Evolutionary conservation across 2,888 invertebrate species (phyloP).

Genomic region (Platerodrilus igneus): DNA sequence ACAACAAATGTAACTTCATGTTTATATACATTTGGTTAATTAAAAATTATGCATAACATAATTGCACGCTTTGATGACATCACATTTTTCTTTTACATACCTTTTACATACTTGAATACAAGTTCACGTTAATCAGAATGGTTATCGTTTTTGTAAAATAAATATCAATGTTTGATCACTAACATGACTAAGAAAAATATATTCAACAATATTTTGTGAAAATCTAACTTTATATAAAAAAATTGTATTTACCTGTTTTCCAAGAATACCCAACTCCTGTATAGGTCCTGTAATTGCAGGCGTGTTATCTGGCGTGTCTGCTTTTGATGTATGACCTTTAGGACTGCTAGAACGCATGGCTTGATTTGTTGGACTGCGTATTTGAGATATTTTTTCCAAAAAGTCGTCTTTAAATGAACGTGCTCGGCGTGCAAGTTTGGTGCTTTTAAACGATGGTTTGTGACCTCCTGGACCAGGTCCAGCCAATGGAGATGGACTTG

Average conservation of each 20-base stretch:
- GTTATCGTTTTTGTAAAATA: no score
- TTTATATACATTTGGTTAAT: no score
- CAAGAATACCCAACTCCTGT: constrained; percentile 32
- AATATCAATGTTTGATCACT: no score
- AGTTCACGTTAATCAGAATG: no score
- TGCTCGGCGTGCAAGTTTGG: constrained; percentile 80
- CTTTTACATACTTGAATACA: no score
- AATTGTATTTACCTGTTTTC: constrained; percentile 32
- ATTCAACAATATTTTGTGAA: constrained; percentile 2
- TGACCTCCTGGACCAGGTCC: constrained; percentile 59
- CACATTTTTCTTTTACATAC: no score
- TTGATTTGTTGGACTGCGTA: constrained; percentile 68
- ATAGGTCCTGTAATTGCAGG: constrained; percentile 37
- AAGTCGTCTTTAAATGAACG: constrained; percentile 91
- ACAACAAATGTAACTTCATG: no score
- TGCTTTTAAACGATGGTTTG: constrained; percentile 74
- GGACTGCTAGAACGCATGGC: constrained; percentile 45
- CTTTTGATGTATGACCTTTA: constrained; percentile 46
- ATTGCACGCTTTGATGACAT: no score
- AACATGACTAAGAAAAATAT: no score
- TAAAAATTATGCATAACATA: no score
- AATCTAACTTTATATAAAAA: neutral
- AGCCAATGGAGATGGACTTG: constrained; percentile 40
- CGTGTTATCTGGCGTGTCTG: constrained; percentile 49
- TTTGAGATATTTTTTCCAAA: constrained; percentile 83